These are phyloP conservation scores for Gobius niger DNA, from an alignment of 2,113 vertebrate species.

Conservation along the genomic window DNA sequence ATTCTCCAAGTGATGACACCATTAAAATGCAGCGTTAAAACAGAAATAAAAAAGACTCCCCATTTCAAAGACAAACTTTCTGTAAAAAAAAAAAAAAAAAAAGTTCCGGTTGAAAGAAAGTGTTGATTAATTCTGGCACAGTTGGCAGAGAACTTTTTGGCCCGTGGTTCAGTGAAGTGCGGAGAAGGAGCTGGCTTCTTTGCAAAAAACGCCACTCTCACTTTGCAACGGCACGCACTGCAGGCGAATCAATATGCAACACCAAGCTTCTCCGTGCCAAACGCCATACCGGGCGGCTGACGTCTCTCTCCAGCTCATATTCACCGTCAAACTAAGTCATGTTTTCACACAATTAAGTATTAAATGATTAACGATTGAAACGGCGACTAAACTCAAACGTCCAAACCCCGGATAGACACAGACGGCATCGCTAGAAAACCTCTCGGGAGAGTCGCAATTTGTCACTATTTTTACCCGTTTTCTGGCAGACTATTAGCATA, in stretches of 20 bases:
- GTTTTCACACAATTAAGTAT: no score
- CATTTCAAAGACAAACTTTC: constrained; percentile 49
- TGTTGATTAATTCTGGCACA: constrained; percentile 69
- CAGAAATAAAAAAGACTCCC: constrained; percentile 31
- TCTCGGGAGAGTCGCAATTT: no score
- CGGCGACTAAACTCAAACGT: no score
- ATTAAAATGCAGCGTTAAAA: constrained; percentile 14
- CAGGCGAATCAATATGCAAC: constrained; percentile 63
- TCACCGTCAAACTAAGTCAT: no score
- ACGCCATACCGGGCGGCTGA: constrained; percentile 56
- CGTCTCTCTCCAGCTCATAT: constrained; percentile 57
- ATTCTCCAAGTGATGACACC: constrained; percentile 20
- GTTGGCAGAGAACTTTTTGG: constrained; percentile 61
- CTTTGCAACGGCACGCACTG: constrained; percentile 35
- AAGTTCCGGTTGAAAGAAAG: constrained; percentile 46
- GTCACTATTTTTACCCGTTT: no score
- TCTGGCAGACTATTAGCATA: no score
- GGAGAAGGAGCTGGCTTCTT: constrained; percentile 54
- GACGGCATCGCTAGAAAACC: no score
- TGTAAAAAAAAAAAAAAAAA: constrained; percentile 29
- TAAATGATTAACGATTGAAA: no score
- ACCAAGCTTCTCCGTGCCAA: constrained; percentile 38
- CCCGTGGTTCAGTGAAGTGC: constrained; percentile 66
- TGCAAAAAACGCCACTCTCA: constrained; percentile 58
- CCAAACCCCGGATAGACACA: no score